Percentiles rank a stretch among this genome's conserved stretches.
These are phyloP conservation scores for Gerris lacustris DNA, from an alignment of 2,888 invertebrate species.

Conservation along the genomic window DNA sequence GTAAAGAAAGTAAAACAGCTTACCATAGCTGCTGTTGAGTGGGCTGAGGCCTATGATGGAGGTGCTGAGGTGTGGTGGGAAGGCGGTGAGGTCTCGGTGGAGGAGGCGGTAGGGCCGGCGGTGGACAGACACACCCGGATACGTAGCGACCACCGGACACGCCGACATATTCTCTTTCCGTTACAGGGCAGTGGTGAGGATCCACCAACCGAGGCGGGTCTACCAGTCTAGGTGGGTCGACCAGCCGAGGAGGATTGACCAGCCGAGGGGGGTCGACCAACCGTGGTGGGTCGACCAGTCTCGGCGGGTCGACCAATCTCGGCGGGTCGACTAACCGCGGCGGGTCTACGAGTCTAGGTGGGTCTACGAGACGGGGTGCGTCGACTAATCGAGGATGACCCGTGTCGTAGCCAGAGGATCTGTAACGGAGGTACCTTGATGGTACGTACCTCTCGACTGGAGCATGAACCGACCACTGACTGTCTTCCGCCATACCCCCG, in stretches of 20 bases:
- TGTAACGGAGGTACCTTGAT: not conserved
- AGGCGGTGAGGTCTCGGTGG: not conserved
- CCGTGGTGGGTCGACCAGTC: not conserved
- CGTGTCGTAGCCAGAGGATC: not conserved
- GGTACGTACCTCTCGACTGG: constrained; percentile 9
- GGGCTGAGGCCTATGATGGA: not conserved
- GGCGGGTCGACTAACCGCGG: constrained; percentile 3
- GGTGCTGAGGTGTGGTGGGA: constrained; percentile 1
- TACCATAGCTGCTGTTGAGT: not conserved
- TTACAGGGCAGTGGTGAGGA: not conserved
- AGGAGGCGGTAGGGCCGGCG: not conserved
- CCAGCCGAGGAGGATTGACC: not conserved
- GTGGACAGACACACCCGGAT: constrained; percentile 5
- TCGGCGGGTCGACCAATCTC: not conserved
- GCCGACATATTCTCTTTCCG: constrained; percentile 6
- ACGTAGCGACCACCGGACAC: constrained; percentile 8
- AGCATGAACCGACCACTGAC: constrained; percentile 2
- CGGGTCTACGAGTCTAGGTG: not conserved
- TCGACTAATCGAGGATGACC: not conserved
- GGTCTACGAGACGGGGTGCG: not conserved
- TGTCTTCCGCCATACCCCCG: constrained; percentile 1
- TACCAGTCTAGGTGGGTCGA: not conserved
- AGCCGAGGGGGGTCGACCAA: not conserved
- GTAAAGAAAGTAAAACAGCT: not conserved
- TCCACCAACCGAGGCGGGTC: not conserved